Evolutionary conservation across 1,140 invertebrate species (phyloP).

Genomic region (Caenorhabditis briggsae): DNA sequence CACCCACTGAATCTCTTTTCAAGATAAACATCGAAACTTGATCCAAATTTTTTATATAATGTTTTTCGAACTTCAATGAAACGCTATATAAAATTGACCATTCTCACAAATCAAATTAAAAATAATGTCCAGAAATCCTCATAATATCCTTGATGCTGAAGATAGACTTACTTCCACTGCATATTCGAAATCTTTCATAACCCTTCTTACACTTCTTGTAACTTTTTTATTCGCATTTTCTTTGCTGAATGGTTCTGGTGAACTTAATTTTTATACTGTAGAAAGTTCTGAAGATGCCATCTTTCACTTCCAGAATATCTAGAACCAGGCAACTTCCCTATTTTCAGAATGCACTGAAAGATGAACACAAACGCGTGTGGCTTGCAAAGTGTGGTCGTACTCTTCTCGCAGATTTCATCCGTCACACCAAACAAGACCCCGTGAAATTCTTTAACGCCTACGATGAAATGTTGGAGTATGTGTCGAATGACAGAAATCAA

Average conservation of each 20-base stretch:
- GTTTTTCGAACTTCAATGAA: no score
- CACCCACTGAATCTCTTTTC: no score
- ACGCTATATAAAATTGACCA: no score
- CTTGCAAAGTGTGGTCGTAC: slow-evolving; percentile 89
- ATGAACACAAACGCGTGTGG: slow-evolving; percentile 85
- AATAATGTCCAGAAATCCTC: no score
- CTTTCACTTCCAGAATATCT: neutral
- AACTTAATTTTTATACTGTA: neutral
- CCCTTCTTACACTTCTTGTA: neutral
- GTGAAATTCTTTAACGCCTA: slow-evolving; percentile 91
- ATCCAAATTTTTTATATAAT: no score
- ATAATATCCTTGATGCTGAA: no score
- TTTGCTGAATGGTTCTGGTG: neutral
- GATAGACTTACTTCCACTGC: neutral
- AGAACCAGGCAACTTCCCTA: neutral
- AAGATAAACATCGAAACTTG: no score
- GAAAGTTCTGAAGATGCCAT: neutral
- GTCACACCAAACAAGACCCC: slow-evolving; percentile 92
- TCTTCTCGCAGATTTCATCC: slow-evolving; percentile 88
- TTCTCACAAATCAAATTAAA: no score
- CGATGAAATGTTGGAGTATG: slow-evolving; percentile 90
- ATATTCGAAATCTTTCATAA: neutral
- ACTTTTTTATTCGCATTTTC: neutral
- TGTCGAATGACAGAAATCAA: slow-evolving; percentile 83
- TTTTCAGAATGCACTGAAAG: slow-evolving; percentile 83